Conservation (phyloP, 2,113 vertebrate genomes). For the Salvator merianae region DNA sequence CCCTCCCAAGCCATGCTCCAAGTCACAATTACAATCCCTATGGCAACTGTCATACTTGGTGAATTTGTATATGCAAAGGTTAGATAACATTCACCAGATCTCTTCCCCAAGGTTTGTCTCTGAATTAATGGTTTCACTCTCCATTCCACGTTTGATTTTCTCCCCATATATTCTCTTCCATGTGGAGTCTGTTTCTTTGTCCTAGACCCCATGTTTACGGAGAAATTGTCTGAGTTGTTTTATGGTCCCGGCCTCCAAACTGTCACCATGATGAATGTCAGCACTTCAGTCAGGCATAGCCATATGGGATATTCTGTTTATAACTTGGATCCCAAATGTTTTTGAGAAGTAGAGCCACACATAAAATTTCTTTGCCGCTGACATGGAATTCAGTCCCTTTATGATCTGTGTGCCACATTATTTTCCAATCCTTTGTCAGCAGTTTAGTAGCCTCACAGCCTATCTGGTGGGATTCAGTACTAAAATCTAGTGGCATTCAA, state of each 20-base stretch:
- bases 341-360: constrained; percentile 1
- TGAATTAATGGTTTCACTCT: background rate
- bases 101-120: background rate
- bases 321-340: constrained; percentile 4
- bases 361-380: background rate
- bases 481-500: background rate
- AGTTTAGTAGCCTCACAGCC: background rate
- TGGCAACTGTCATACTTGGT: constrained; percentile 31
- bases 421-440: background rate
- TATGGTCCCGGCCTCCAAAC: background rate
- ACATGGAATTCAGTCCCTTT: background rate
- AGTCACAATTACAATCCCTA: constrained; percentile 38
- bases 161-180: background rate
- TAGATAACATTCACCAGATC: constrained; percentile 8
- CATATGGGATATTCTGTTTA: background rate
- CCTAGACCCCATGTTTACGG: background rate
- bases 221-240: background rate
- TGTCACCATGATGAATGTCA: background rate
- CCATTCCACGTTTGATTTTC: background rate
- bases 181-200: background rate
- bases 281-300: background rate
- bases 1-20: constrained; percentile 7
- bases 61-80: constrained; percentile 19
- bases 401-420: background rate
- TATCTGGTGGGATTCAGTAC: background rate